phyloP scores from a whole-genome alignment of 2,888 invertebrate genomes.

The Meganola albula region DNA sequence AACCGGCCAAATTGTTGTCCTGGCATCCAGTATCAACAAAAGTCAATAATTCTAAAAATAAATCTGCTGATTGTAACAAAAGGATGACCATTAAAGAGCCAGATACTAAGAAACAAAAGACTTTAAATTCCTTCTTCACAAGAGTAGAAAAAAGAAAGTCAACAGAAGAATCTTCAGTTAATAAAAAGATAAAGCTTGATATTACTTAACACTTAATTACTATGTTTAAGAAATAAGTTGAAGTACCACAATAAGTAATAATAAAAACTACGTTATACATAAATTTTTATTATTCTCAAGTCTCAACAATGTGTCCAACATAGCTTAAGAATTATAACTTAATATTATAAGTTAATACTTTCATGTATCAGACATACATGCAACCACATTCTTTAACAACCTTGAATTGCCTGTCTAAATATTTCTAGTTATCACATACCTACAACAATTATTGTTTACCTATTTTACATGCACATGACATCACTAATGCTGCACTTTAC shows the following conservation, averaged over 20 bases:
- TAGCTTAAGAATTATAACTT: too few relatives aligned
- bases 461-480: too few relatives aligned
- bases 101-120: slow-evolving; percentile 51
- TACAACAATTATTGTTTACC: too few relatives aligned
- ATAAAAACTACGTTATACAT: neutral
- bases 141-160: slow-evolving; percentile 51
- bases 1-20: slow-evolving; percentile 70
- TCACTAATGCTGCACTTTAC: too few relatives aligned
- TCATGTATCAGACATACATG: too few relatives aligned
- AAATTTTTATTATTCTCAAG: neutral
- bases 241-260: too few relatives aligned
- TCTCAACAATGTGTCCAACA: neutral
- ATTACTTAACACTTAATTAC: slow-evolving; percentile 6
- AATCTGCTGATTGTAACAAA: slow-evolving; percentile 78
- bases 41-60: slow-evolving; percentile 85
- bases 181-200: slow-evolving; percentile 35
- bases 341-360: too few relatives aligned
- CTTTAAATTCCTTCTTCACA: slow-evolving; percentile 63
- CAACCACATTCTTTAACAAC: too few relatives aligned
- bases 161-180: slow-evolving; percentile 26
- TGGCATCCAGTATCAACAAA: slow-evolving; percentile 84
- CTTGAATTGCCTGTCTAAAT: too few relatives aligned
- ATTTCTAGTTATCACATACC: too few relatives aligned
- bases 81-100: slow-evolving; percentile 47
- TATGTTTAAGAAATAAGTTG: slow-evolving; percentile 2